Conservation (phyloP, 1,140 invertebrate genomes). For the Ericerus pela region DNA sequence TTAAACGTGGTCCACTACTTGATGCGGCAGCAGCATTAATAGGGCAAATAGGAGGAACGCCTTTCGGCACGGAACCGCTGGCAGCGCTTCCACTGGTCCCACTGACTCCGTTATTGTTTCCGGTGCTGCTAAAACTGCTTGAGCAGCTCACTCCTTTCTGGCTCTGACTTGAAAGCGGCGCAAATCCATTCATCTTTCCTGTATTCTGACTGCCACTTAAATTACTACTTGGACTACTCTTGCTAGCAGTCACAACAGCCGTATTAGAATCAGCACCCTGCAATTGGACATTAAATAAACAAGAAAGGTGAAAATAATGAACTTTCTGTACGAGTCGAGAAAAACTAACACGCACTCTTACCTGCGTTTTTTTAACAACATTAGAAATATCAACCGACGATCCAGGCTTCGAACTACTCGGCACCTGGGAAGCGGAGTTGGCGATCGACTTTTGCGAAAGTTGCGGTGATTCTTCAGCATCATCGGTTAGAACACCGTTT, state of each 20-base stretch:
- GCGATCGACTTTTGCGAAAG: neutral
- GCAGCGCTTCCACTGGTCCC: too few relatives aligned
- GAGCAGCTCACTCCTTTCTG: too few relatives aligned
- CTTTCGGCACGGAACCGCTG: neutral
- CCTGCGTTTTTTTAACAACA: neutral
- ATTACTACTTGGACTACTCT: slow-evolving; percentile 3
- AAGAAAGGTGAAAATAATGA: too few relatives aligned
- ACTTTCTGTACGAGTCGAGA: too few relatives aligned
- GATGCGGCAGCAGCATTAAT: slow-evolving; percentile 8
- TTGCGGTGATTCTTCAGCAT: neutral
- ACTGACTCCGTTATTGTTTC: too few relatives aligned
- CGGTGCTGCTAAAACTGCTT: too few relatives aligned
- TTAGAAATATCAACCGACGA: neutral
- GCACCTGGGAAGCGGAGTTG: neutral
- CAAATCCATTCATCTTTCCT: too few relatives aligned
- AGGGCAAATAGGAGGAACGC: slow-evolving; percentile 2
- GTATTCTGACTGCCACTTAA: neutral
- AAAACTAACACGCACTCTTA: too few relatives aligned
- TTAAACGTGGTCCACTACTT: slow-evolving; percentile 35
- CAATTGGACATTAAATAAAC: too few relatives aligned
- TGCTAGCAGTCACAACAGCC: too few relatives aligned
- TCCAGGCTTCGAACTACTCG: neutral
- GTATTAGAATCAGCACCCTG: neutral
- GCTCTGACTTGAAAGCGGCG: too few relatives aligned
- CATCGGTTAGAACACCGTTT: neutral